Evolutionary conservation across 2,797 vertebrate genomes (phyloP).

Genomic region (Pipistrellus kuhlii): DNA sequence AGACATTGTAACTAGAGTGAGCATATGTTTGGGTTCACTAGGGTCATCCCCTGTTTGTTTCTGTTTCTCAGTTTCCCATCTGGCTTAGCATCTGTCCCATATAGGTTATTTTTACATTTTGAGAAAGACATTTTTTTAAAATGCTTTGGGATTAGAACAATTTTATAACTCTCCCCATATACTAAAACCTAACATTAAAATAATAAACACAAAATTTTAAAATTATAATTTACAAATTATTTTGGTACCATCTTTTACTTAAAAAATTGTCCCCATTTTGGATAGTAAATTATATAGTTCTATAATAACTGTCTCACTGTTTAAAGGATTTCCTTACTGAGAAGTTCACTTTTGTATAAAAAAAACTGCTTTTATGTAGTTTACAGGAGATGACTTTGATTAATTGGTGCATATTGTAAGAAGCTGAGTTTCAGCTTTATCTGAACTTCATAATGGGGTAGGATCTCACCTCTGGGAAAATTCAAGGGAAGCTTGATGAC

Average conservation of each 20-base stretch:
- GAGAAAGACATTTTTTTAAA: not conserved
- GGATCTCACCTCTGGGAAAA: not conserved
- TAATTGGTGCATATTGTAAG: not conserved
- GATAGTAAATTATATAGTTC: not conserved
- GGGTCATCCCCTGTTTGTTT: not conserved
- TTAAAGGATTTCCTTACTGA: not conserved
- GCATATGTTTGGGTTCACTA: not conserved
- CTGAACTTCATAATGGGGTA: not conserved
- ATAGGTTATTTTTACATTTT: not conserved
- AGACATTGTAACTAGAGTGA: not conserved
- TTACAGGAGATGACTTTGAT: slow-evolving; percentile 12
- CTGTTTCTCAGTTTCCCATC: not conserved
- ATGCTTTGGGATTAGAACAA: not conserved
- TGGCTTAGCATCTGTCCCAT: not conserved
- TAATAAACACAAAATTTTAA: not conserved
- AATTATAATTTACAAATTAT: slow-evolving; percentile 3
- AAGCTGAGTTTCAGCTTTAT: not conserved
- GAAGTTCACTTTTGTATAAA: not conserved
- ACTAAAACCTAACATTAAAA: not conserved
- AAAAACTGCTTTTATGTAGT: not conserved
- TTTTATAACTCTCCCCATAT: not conserved
- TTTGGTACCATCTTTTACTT: not conserved
- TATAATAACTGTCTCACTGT: not conserved
- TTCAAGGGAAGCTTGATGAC: slow-evolving; percentile 1
- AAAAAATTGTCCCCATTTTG: not conserved